Base-by-base conservation (phyloP, 2,888 invertebrate species). In the Lymantria dispar region DNA sequence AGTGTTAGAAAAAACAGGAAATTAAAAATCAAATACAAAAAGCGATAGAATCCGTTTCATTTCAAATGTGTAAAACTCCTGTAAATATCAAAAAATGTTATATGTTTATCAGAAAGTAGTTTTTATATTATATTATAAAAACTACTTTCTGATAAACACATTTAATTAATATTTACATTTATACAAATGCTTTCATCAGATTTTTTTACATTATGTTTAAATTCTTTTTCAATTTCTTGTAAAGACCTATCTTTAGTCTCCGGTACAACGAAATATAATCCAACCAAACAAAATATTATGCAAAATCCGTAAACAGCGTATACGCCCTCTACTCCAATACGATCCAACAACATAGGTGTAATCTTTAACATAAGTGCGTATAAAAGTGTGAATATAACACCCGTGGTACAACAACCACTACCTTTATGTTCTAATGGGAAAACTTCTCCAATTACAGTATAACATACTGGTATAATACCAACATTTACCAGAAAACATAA, bases 201-300 rank as follows among this genome's bases (percentile, higher is more conserved):
- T 9, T 8, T 38, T 13, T 56, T 50, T 10, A 33, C 33, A 30
- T 62, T 45, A 40, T 58, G 52, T 62, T 64, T 70, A 2, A 80
- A 60, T 45, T 72, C 69, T 58, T 74, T 60, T 55, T 79, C 78
- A 37, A 80, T 78, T 13, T 78, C 70, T 47, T 74, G 73, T 33
- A 80, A 55, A 0, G 74, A 70, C 50, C 60, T 78, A 44, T 76
- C 74, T 49, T 79, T 80, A 1, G 80, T 80, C 58, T 81, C 81
- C 10, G 75, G 76, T 15, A 81, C 40, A 31, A 76, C 52, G 42
- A 58, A 71, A 54, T 66, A 69, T 40, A 80, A 58, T 12, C 69
- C 15, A 0, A 62, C 3, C 3, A 76, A 54, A 52, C 74, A 70
- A 3, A 71, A 7, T n/a, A 58, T 44, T 22, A 78, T 54, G 43